Evolutionary conservation across 2,888 invertebrate species (phyloP), one percentile per base, ranked within the genome.

Genomic region (Andrena hattorfiana): DNA sequence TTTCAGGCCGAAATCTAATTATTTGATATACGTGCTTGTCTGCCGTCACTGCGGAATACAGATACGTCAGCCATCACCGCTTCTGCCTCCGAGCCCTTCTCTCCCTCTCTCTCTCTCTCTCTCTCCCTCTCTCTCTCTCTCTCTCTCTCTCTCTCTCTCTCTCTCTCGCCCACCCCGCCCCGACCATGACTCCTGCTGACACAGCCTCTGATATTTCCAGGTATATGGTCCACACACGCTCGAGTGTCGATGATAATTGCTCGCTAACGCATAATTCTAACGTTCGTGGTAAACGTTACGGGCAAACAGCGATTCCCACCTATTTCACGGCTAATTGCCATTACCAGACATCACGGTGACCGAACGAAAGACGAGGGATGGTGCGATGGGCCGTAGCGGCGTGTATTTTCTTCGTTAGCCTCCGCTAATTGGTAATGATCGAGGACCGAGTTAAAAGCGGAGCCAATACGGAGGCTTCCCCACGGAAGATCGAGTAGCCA

Each of bases 1-100:
- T 94, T 94, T 93, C 90, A 90, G 90, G 87, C 90, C 89, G 87
- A 91, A 94, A 94, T 94, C 92, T 90, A 93, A 94, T 94, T 94
- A 94, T 91, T 92, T 89, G 90, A 92, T 92, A 91, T 92, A 92
- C 92, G 92, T 91, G 91, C 92, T 89, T 89, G 90, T 89, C 90
- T 85, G 88, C 85, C 89, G 82, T 87, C 85, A 89, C 83, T 84
- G 84, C 75, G 90, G 83, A 89, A 89, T 89, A 89, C 85, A 89
- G 89, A 89, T 88, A 90, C 84, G 90, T 88, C 89, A 87, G 77
- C 84, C 89, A 87, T 89, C 89, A 85, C 70, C 81, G 76, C 73
- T 69, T 70, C 85, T 60, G 64, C 77, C 68, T 32, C 63, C 67
- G 69, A 60, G 48, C 70, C 68, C 67, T 4, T 42, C 42, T 42